phyloP scores from a whole-genome alignment of 2,888 invertebrate species.

The Lacanobia oleracea region DNA sequence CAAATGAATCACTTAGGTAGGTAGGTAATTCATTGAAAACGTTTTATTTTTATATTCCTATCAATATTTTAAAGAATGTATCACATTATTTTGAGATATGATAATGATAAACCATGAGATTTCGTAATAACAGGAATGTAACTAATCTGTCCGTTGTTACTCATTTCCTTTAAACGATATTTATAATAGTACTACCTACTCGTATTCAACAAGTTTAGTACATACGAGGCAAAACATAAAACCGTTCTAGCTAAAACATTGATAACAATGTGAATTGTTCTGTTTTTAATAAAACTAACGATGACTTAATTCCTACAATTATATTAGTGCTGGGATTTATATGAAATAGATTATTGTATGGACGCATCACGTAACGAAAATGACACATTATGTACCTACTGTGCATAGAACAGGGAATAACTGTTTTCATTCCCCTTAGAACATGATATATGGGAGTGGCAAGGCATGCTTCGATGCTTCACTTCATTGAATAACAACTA shows the following conservation, averaged over 20 bases:
- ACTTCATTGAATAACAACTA: background rate
- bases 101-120: conserved; percentile 12
- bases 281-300: conserved; percentile 14
- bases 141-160: conserved; percentile 16
- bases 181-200: conserved; percentile 27
- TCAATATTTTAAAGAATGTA: conserved; percentile 23
- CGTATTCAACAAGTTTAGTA: background rate
- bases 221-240: conserved; percentile 2
- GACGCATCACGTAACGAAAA: conserved; percentile 11
- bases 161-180: conserved; percentile 26
- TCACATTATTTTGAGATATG: conserved; percentile 27
- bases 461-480: background rate
- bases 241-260: conserved; percentile 20
- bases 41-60: conserved; percentile 5
- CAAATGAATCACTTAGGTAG: conserved; percentile 7
- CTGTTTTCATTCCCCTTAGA: background rate
- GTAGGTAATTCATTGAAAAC: conserved; percentile 15
- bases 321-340: conserved; percentile 9
- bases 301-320: conserved; percentile 36
- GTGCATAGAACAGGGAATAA: background rate
- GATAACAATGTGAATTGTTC: conserved; percentile 39
- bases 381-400: background rate
- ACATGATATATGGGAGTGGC: background rate
- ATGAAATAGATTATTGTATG: background rate
- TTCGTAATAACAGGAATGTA: conserved; percentile 25